Percentiles rank a stretch among this genome's conserved stretches.
phyloP scores from a whole-genome alignment of 2,797 vertebrate genomes.

The Cygnus olor region DNA sequence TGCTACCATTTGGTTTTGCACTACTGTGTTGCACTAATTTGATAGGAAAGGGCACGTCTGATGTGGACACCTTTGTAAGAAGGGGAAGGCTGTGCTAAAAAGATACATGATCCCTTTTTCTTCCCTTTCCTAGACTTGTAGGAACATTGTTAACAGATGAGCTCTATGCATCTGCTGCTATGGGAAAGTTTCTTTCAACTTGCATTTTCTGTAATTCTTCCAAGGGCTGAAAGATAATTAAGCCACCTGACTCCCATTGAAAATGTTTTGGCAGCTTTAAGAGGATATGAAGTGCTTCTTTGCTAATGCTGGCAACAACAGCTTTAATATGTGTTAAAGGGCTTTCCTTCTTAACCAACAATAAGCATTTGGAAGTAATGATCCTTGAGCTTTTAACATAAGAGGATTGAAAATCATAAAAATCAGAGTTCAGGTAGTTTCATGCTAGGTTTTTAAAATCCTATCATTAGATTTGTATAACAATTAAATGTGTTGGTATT shows the following conservation, averaged over 20 bases:
- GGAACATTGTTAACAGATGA: constrained; percentile 56
- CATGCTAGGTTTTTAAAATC: neutral
- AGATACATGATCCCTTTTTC: neutral
- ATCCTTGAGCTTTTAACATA: constrained; percentile 45
- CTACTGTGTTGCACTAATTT: neutral
- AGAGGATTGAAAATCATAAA: constrained; percentile 59
- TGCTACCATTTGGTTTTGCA: neutral
- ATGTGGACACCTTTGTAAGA: neutral
- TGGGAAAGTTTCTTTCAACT: constrained; percentile 57
- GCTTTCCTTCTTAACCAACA: constrained; percentile 68
- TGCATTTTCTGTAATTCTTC: constrained; percentile 39
- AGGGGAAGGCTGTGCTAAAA: neutral
- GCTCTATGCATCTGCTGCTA: constrained; percentile 52
- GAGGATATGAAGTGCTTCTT: constrained; percentile 65
- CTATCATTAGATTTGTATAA: constrained; percentile 16
- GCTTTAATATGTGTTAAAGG: constrained; percentile 63
- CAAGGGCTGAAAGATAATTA: constrained; percentile 57
- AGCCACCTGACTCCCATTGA: constrained; percentile 62
- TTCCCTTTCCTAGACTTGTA: neutral
- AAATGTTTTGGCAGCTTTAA: constrained; percentile 71
- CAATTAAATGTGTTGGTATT: constrained; percentile 9
- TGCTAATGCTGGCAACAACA: constrained; percentile 57
- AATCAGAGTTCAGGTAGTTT: constrained; percentile 42
- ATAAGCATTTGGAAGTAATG: constrained; percentile 46
- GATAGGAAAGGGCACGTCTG: neutral